Conservation (phyloP, 37 sponge, comb jelly and placozoan species). For the Theonella swinhoei region DNA sequence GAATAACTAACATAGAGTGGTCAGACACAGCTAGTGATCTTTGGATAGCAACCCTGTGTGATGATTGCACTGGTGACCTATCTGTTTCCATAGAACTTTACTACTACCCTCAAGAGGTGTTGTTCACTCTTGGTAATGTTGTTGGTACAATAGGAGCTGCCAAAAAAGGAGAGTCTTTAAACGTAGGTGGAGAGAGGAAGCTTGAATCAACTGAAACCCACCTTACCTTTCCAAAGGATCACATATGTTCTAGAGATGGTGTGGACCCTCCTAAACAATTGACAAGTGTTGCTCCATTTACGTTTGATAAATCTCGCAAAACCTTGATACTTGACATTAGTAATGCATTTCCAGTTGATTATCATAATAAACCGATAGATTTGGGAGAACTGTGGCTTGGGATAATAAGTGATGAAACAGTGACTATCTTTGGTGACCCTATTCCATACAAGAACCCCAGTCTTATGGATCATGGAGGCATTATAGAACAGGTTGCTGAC, state of each 20-base stretch:
- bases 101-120: not conserved
- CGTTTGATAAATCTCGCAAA: not conserved
- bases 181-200: conserved; percentile 19
- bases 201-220: not conserved
- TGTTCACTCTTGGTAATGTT: conserved; percentile 30
- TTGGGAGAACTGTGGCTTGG: not conserved
- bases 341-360: too few relatives aligned
- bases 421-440: too few relatives aligned
- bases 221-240: not conserved
- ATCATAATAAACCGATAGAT: not conserved
- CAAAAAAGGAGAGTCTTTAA: conserved; percentile 21
- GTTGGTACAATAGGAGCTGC: too few relatives aligned
- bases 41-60: not conserved
- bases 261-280: too few relatives aligned
- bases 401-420: not conserved
- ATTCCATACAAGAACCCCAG: too few relatives aligned
- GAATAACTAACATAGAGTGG: conserved; percentile 4
- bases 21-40: not conserved
- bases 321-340: not conserved
- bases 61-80: not conserved
- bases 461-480: too few relatives aligned
- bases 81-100: conserved; percentile 4
- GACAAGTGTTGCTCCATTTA: too few relatives aligned
- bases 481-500: too few relatives aligned
- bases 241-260: too few relatives aligned